A percentile compares a stretch with the other conserved stretches of the same genome.
These are phyloP conservation scores for Diglossa cyanea DNA, from an alignment of 2,797 vertebrate genomes.

Conservation along the genomic window DNA sequence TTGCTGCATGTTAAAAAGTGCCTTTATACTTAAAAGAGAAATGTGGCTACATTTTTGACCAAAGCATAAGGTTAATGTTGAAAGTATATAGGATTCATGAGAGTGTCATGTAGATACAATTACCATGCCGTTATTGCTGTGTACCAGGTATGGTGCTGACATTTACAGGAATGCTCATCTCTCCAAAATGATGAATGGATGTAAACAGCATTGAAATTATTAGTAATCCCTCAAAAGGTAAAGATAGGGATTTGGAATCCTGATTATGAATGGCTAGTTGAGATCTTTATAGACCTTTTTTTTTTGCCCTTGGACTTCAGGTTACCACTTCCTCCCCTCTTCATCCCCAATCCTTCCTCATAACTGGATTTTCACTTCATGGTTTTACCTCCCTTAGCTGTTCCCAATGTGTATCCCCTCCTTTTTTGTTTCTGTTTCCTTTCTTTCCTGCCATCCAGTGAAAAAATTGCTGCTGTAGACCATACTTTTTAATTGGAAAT, in stretches of 20 bases:
- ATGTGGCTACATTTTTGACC: background rate
- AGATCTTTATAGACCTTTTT: background rate
- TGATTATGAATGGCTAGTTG: background rate
- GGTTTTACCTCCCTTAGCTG: background rate
- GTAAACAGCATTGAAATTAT: background rate
- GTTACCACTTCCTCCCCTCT: background rate
- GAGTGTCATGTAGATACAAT: accelerated
- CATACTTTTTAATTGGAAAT: background rate
- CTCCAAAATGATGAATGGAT: background rate
- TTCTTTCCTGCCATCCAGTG: background rate
- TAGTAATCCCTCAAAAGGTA: background rate
- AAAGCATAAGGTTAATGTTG: background rate
- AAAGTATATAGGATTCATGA: background rate
- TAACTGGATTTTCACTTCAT: background rate
- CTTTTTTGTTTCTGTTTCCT: background rate
- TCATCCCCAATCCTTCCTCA: background rate
- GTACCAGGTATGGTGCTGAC: background rate
- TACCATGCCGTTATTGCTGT: background rate
- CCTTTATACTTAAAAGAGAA: background rate
- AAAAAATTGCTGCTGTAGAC: background rate
- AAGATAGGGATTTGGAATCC: background rate
- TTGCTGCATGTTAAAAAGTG: background rate
- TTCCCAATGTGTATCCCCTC: background rate
- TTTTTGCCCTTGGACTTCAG: background rate
- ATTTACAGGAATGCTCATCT: background rate